Conservation (phyloP, 1,140 invertebrate genomes). For the Tenebrio molitor region DNA sequence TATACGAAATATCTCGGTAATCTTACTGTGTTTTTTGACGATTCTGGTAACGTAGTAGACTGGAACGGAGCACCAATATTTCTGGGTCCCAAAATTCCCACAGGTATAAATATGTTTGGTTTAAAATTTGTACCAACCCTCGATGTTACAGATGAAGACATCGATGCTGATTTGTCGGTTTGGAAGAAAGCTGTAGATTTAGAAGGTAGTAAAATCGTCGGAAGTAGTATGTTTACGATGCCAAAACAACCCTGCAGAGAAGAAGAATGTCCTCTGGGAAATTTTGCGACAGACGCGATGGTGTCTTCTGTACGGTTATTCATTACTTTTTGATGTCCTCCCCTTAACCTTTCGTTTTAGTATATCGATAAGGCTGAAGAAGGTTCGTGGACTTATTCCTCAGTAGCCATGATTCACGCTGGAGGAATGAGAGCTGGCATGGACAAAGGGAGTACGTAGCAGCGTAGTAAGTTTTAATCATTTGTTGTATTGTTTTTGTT, state of each 20-base stretch:
- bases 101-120: slow-evolving; percentile 66
- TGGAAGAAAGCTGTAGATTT: slow-evolving; percentile 75
- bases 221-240: slow-evolving; percentile 70
- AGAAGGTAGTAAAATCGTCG: slow-evolving; percentile 71
- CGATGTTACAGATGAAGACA: slow-evolving; percentile 58
- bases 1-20: slow-evolving; percentile 84
- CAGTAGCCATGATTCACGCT: slow-evolving; percentile 76
- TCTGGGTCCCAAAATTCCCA: slow-evolving; percentile 73
- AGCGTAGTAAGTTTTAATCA: slow-evolving; percentile 59
- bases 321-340: slow-evolving; percentile 46
- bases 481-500: slow-evolving; percentile 19
- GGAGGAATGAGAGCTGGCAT: slow-evolving; percentile 78
- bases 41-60: slow-evolving; percentile 75
- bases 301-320: slow-evolving; percentile 69
- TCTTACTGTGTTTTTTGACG: slow-evolving; percentile 80
- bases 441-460: slow-evolving; percentile 67
- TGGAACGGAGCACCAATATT: slow-evolving; percentile 86
- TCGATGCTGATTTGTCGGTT: slow-evolving; percentile 69
- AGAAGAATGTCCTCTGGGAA: slow-evolving; percentile 84
- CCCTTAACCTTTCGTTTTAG: slow-evolving; percentile 57
- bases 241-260: slow-evolving; percentile 71
- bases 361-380: slow-evolving; percentile 63
- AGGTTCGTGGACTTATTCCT: slow-evolving; percentile 73
- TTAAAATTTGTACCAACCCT: background rate
- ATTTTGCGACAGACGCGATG: slow-evolving; percentile 81